Conservation (phyloP, 2,113 vertebrate genomes). For the Saccopteryx leptura region DNA sequence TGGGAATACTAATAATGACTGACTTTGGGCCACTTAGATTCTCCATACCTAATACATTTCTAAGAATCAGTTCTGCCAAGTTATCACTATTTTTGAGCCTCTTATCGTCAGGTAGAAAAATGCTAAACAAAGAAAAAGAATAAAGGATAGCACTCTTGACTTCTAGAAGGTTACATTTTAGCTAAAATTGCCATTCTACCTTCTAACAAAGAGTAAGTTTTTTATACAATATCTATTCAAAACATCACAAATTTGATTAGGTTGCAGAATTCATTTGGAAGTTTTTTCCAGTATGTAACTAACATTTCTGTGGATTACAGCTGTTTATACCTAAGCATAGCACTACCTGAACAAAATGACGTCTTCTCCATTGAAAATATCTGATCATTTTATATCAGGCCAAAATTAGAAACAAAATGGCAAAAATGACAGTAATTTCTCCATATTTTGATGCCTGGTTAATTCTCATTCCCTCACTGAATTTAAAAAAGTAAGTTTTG, state of each 20-base stretch:
- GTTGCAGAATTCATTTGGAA: constrained; percentile 6
- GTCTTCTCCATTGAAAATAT: not conserved
- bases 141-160: not conserved
- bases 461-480: not conserved
- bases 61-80: not conserved
- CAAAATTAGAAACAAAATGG: constrained; percentile 40
- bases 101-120: not conserved
- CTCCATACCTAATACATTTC: not conserved
- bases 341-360: not conserved
- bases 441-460: not conserved
- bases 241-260: not conserved
- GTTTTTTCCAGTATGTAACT: not conserved
- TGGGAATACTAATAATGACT: not conserved
- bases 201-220: constrained; percentile 7
- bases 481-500: not conserved
- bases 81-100: not conserved
- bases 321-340: not conserved
- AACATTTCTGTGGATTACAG: not conserved
- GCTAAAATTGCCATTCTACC: not conserved
- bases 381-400: not conserved
- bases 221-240: not conserved
- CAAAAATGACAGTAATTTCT: not conserved
- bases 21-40: not conserved
- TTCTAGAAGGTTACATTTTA: not conserved
- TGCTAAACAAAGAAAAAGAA: not conserved